These are phyloP conservation scores for Tragelaphus strepsiceros DNA, from an alignment of 2,113 vertebrate genomes.

Conservation along the genomic window DNA sequence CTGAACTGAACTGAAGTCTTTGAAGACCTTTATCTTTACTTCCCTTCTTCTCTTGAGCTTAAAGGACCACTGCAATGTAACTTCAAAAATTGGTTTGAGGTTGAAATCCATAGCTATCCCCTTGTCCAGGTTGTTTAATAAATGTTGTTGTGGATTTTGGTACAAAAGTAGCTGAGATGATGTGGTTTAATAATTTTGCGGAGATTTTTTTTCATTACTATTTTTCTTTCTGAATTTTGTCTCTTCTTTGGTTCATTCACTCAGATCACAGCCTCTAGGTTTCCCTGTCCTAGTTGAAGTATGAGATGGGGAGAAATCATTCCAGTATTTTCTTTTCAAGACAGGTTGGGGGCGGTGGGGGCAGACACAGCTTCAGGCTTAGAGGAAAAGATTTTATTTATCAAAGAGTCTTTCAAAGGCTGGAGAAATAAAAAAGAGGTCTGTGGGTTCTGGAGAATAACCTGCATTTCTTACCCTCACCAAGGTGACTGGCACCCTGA, in stretches of 20 bases:
- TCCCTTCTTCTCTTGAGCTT: neutral
- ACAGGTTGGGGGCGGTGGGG: rapidly evolving
- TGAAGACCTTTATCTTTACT: neutral
- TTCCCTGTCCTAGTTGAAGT: neutral
- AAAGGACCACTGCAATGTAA: neutral
- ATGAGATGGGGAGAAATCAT: neutral
- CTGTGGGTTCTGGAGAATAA: neutral
- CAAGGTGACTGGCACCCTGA: neutral
- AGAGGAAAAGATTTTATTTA: neutral
- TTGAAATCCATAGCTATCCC: neutral
- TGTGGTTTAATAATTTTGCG: neutral
- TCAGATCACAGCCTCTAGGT: neutral
- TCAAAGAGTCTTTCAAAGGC: neutral
- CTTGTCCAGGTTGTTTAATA: neutral
- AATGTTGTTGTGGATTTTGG: neutral
- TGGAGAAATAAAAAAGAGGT: neutral
- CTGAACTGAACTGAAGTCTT: neutral
- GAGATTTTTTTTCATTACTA: neutral
- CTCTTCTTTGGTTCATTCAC: neutral
- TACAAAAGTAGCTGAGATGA: neutral
- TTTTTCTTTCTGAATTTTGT: neutral
- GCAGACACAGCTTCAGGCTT: neutral
- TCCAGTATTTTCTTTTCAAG: neutral
- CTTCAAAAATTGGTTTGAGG: neutral
- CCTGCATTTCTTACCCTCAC: neutral